phyloP scores from a whole-genome alignment of 2,113 vertebrate genomes.

The Zosterops pallidus region DNA sequence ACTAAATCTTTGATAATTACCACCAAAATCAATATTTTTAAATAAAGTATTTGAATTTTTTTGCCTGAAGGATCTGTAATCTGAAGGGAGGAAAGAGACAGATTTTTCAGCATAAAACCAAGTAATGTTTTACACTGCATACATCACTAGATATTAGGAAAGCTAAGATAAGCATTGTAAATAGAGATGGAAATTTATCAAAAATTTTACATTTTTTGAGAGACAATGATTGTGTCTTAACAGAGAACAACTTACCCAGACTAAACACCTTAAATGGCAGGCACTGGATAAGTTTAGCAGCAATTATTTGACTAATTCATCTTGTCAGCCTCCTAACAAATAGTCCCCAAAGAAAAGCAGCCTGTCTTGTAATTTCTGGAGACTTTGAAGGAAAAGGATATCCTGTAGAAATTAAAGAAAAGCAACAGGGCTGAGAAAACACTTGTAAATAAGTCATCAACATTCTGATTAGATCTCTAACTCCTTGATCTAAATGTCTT shows the following conservation, averaged over 20 bases:
- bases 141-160: neutral
- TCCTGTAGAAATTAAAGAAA: slow-evolving; percentile 69
- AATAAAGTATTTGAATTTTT: neutral
- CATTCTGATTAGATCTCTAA: slow-evolving; percentile 25
- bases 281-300: slow-evolving; percentile 46
- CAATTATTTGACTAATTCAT: slow-evolving; percentile 75
- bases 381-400: slow-evolving; percentile 67
- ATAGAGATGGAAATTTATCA: slow-evolving; percentile 59
- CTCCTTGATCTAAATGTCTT: slow-evolving; percentile 20
- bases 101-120: slow-evolving; percentile 43
- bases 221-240: slow-evolving; percentile 62
- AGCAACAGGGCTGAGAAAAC: slow-evolving; percentile 43
- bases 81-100: neutral
- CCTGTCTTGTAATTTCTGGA: slow-evolving; percentile 34
- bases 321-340: slow-evolving; percentile 73
- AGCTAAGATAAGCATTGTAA: neutral
- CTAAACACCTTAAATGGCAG: slow-evolving; percentile 62
- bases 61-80: neutral
- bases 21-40: neutral
- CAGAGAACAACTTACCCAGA: slow-evolving; percentile 54
- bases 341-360: slow-evolving; percentile 53
- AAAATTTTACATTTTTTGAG: slow-evolving; percentile 57
- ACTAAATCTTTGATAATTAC: neutral
- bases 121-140: slow-evolving; percentile 49
- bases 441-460: slow-evolving; percentile 63